Evolutionary conservation across 2,113 vertebrate species (phyloP).

Genomic region (Dendrocopos noguchii): DNA sequence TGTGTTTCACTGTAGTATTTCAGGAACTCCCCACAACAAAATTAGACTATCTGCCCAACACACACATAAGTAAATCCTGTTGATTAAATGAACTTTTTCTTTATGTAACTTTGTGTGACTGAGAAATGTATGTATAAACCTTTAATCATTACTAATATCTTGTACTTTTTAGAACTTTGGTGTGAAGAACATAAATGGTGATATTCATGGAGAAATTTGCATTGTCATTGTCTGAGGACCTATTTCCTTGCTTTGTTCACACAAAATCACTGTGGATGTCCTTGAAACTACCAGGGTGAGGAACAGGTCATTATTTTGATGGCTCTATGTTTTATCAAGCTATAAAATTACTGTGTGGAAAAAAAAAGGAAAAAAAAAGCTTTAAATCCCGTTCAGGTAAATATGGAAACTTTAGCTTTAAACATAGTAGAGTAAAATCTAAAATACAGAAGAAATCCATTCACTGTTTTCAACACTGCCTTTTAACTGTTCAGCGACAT

Average conservation of each 20-base stretch:
- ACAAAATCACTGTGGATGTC: not conserved
- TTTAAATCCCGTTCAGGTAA: not conserved
- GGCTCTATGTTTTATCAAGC: not conserved
- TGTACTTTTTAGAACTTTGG: not conserved
- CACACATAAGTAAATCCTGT: not conserved
- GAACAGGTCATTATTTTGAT: not conserved
- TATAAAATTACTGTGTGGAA: not conserved
- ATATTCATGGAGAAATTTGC: not conserved
- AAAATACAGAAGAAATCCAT: not conserved
- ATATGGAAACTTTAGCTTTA: not conserved
- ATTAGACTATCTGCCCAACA: too few species aligned
- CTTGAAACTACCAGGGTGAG: not conserved
- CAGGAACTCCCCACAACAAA: too few species aligned
- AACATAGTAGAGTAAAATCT: rapidly evolving
- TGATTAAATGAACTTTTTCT: not conserved
- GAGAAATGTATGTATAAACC: not conserved
- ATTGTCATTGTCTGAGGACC: not conserved
- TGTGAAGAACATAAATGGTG: not conserved
- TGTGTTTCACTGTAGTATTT: too few species aligned
- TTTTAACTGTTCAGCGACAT: not conserved
- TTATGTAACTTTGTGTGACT: not conserved
- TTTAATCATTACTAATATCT: not conserved
- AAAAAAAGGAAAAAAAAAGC: not conserved
- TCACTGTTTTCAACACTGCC: rapidly evolving
- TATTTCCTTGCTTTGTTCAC: not conserved